Conservation (phyloP, 2,888 invertebrate species). For the Erebia aethiops region DNA sequence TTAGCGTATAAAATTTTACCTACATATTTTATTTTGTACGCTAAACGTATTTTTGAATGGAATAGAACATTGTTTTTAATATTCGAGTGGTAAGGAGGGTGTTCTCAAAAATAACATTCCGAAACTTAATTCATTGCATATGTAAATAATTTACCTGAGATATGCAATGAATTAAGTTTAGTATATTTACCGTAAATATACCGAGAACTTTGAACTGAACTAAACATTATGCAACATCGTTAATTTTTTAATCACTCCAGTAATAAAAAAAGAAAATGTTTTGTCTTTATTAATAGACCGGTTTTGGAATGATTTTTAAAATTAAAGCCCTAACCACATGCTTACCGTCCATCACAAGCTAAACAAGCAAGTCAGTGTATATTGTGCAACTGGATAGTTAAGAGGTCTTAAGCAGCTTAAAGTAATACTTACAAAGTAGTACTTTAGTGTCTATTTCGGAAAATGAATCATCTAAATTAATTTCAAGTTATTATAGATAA, state of each 20-base stretch:
- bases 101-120: neutral
- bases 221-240: neutral
- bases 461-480: neutral
- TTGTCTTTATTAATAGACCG: neutral
- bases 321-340: neutral
- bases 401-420: neutral
- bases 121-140: neutral
- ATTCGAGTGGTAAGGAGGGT: neutral
- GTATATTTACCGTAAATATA: neutral
- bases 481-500: too few relatives aligned
- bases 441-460: neutral
- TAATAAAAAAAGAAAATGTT: conserved; percentile 2
- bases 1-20: too few relatives aligned
- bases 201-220: neutral
- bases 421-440: neutral
- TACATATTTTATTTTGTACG: too few relatives aligned
- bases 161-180: too few relatives aligned
- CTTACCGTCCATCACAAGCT: neutral
- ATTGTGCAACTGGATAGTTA: neutral
- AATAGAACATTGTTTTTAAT: too few relatives aligned
- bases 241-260: neutral
- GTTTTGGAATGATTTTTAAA: conserved; percentile 1
- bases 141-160: too few relatives aligned
- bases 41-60: too few relatives aligned
- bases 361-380: conserved; percentile 1